phyloP scores from a whole-genome alignment of 2,888 invertebrate genomes.

The Trichogramma dendrolimi region DNA sequence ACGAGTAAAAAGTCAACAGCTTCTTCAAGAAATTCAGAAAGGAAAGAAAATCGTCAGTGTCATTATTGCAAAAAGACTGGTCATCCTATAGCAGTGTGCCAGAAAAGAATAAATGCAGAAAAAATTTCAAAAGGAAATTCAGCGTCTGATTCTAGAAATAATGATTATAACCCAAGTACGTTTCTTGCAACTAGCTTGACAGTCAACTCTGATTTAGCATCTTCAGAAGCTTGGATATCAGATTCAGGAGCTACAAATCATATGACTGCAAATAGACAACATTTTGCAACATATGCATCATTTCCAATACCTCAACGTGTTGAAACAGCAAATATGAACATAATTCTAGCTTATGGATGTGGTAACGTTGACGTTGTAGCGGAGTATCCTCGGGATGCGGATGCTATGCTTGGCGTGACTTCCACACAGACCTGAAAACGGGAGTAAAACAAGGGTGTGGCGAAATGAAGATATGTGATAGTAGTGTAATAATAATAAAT shows the following conservation, averaged over 20 bases:
- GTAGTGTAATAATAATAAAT: too few relatives aligned
- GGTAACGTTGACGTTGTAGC: too few relatives aligned
- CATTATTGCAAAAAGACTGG: slow-evolving; percentile 30
- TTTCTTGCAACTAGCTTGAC: slow-evolving; percentile 25
- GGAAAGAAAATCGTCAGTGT: slow-evolving; percentile 26
- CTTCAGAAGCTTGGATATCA: slow-evolving; percentile 31
- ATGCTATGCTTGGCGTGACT: too few relatives aligned
- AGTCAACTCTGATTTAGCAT: slow-evolving; percentile 21
- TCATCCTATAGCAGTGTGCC: slow-evolving; percentile 25
- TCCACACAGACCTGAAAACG: too few relatives aligned
- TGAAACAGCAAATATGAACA: too few relatives aligned
- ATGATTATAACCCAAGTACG: not conserved
- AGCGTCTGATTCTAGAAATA: too few relatives aligned
- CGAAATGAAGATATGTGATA: too few relatives aligned
- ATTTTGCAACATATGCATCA: slow-evolving; percentile 21
- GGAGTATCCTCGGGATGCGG: too few relatives aligned
- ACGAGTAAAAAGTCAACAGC: too few relatives aligned
- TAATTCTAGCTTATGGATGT: too few relatives aligned
- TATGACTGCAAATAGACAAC: slow-evolving; percentile 24
- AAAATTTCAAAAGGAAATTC: not conserved
- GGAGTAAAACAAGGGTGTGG: too few relatives aligned
- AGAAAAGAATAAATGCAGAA: slow-evolving; percentile 17
- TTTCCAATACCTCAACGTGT: slow-evolving; percentile 18
- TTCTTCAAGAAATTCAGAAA: too few relatives aligned
- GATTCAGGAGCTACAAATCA: slow-evolving; percentile 25